Conservation (phyloP, 2,888 invertebrate genomes). For the Hermaeophaga mercurialis region DNA sequence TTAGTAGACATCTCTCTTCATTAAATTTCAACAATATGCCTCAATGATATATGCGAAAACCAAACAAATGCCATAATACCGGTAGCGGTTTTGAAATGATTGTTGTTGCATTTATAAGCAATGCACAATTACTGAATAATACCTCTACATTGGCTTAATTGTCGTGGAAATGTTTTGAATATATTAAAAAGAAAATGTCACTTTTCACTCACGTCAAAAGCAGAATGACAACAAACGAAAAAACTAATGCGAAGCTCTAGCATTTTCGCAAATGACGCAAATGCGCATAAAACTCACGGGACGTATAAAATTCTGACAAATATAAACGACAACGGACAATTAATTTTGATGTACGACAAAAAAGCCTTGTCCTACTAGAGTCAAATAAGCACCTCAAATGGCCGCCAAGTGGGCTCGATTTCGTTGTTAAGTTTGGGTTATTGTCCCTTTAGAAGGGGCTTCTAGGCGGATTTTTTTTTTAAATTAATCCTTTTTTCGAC, state of each 20-base stretch:
- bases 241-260: constrained; percentile 30
- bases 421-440: no score
- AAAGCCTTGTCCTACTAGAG: no score
- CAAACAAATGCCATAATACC: constrained; percentile 23
- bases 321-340: neutral
- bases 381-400: no score
- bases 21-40: constrained; percentile 19
- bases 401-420: no score
- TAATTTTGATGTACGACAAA: no score
- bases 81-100: constrained; percentile 6
- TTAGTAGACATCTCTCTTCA: constrained; percentile 47
- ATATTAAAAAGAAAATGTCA: constrained; percentile 28
- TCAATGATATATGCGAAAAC: constrained; percentile 14
- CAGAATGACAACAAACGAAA: constrained; percentile 39
- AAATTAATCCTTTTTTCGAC: no score
- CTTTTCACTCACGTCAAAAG: constrained; percentile 33
- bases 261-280: constrained; percentile 27
- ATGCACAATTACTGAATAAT: neutral
- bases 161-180: constrained; percentile 22
- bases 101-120: constrained; percentile 12
- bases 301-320: neutral
- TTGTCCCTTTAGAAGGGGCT: no score
- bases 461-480: no score
- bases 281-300: constrained; percentile 11
- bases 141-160: constrained; percentile 3